phyloP scores from a whole-genome alignment of 2,113 vertebrate genomes.

The Corythornis vintsioides region DNA sequence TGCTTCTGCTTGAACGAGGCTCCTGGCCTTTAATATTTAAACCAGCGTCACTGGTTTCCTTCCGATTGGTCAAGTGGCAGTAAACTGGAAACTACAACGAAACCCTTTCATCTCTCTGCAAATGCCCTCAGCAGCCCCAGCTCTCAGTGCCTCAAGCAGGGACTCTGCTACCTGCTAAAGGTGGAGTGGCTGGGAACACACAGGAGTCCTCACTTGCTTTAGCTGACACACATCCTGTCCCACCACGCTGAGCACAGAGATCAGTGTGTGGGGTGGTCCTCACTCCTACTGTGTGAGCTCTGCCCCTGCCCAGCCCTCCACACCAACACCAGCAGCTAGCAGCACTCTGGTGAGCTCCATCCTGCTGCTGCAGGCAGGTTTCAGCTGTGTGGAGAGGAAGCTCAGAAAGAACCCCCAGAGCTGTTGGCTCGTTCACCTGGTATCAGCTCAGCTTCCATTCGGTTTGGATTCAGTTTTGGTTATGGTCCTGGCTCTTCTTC shows the following conservation, averaged over 20 bases:
- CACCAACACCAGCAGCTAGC: not conserved
- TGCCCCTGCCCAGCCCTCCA: not conserved
- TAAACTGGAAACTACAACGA: not conserved
- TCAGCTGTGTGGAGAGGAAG: not conserved
- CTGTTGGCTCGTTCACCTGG: not conserved
- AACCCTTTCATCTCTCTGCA: constrained; percentile 1
- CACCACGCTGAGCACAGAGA: not conserved
- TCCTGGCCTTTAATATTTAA: not conserved
- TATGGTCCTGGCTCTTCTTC: not conserved
- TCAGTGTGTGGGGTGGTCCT: not conserved
- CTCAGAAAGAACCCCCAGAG: not conserved
- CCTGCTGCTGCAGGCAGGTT: not conserved
- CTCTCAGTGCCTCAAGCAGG: not conserved
- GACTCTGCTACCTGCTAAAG: not conserved
- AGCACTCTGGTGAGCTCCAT: not conserved
- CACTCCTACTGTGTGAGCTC: not conserved
- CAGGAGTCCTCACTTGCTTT: not conserved
- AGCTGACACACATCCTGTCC: not conserved
- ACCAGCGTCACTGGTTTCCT: not conserved
- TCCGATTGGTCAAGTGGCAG: not conserved
- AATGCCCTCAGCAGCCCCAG: not conserved
- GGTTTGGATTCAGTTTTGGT: not conserved
- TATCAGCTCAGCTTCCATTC: not conserved
- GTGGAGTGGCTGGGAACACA: not conserved
- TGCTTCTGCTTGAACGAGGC: not conserved